A percentile compares a stretch with the other conserved stretches of the same genome.
Conservation (phyloP, 1,140 invertebrate genomes). For the Trichogramma pretiosum region DNA sequence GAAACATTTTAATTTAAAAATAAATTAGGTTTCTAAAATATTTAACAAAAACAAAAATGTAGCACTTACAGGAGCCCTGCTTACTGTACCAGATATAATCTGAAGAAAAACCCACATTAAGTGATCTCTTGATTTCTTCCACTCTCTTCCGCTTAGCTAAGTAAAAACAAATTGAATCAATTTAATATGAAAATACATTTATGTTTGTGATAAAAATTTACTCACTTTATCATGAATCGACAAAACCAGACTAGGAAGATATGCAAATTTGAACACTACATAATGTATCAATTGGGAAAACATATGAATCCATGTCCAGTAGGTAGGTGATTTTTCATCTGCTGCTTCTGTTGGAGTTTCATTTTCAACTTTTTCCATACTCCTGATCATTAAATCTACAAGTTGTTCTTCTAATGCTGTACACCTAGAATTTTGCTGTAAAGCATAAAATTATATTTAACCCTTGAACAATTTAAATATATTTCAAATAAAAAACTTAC, state of each 20-base stretch:
- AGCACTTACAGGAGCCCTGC: conserved; percentile 73
- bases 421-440: conserved; percentile 77
- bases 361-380: conserved; percentile 82
- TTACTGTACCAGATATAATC: conserved; percentile 93
- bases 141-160: conserved; percentile 66
- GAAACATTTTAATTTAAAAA: conserved; percentile 20
- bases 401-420: conserved; percentile 86
- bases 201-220: conserved; percentile 6
- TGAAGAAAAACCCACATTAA: conserved; percentile 95
- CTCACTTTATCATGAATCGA: conserved; percentile 75
- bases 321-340: conserved; percentile 61
- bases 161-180: neutral
- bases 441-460: neutral
- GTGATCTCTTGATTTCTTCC: conserved; percentile 84
- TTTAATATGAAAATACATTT: conserved; percentile 15
- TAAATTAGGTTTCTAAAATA: neutral
- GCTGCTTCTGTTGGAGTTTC: conserved; percentile 51
- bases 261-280: conserved; percentile 88
- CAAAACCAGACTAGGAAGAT: conserved; percentile 85
- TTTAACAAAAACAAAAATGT: neutral
- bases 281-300: conserved; percentile 95
- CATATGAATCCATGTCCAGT: conserved; percentile 86
- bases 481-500: conserved; percentile 31
- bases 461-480: neutral
- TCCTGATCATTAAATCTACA: conserved; percentile 83